phyloP scores from a whole-genome alignment of 2,888 invertebrate genomes.

The Eulithis testata region DNA sequence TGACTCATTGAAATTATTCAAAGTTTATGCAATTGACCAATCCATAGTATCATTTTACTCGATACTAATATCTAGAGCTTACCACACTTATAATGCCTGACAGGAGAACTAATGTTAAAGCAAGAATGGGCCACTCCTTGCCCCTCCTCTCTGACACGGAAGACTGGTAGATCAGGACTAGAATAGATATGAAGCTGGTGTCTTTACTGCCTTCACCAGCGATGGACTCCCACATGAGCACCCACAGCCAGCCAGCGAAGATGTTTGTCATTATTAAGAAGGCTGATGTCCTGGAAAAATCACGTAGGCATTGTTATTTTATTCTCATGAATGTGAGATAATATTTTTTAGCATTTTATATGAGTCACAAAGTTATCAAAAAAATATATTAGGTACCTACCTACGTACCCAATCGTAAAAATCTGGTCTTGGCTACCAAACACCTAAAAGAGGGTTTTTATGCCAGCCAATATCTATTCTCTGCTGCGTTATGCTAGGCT shows the following conservation, averaged over 20 bases:
- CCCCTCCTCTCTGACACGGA: slow-evolving; percentile 72
- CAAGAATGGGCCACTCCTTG: slow-evolving; percentile 84
- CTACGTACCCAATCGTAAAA: no score
- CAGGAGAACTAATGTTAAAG: slow-evolving; percentile 81
- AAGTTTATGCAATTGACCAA: no score
- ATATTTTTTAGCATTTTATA: no score
- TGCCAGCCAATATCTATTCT: no score
- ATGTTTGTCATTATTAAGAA: slow-evolving; percentile 83
- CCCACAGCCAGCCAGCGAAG: slow-evolving; percentile 83
- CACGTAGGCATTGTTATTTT: background rate
- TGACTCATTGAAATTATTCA: no score
- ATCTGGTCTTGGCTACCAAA: no score
- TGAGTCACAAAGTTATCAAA: no score
- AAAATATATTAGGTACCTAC: no score
- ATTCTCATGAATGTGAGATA: no score
- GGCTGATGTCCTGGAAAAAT: slow-evolving; percentile 84
- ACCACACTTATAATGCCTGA: slow-evolving; percentile 87
- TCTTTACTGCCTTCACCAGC: slow-evolving; percentile 71
- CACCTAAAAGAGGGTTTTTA: no score
- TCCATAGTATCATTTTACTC: no score
- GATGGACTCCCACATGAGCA: slow-evolving; percentile 82
- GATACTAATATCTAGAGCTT: slow-evolving; percentile 47
- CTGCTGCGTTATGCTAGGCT: no score
- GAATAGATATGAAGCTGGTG: slow-evolving; percentile 83
- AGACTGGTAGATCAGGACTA: slow-evolving; percentile 86